Conservation (phyloP, 1,140 invertebrate genomes). For the Drosophila pandora region DNA sequence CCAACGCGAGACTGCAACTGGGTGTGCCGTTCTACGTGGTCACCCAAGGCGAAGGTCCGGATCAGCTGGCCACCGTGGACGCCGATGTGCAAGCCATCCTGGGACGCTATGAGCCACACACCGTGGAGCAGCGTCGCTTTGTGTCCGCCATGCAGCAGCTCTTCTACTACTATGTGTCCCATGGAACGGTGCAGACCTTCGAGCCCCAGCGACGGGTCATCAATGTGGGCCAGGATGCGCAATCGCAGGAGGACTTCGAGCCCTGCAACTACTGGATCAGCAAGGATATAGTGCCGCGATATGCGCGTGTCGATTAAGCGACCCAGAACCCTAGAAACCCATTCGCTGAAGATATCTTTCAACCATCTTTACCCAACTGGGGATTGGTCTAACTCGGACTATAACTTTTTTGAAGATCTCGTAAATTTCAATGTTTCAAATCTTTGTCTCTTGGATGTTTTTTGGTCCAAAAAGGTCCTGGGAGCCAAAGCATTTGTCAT, state of each 20-base stretch:
- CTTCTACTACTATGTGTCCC: conserved; percentile 92
- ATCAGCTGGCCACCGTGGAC: conserved; percentile 86
- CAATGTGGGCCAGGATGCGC: conserved; percentile 88
- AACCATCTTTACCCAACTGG: conserved; percentile 8
- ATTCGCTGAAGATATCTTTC: neutral
- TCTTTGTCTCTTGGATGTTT: neutral
- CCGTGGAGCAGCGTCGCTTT: conserved; percentile 89
- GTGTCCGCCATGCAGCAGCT: conserved; percentile 91
- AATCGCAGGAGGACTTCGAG: conserved; percentile 86
- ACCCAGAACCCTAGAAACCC: conserved; percentile 8
- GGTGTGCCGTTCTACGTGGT: conserved; percentile 90
- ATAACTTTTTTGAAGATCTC: neutral
- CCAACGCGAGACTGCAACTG: conserved; percentile 85
- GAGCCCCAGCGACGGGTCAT: conserved; percentile 86
- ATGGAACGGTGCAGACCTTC: conserved; percentile 87
- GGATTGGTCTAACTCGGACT: conserved; percentile 1
- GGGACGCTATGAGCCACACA: conserved; percentile 89
- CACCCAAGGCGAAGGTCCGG: conserved; percentile 85
- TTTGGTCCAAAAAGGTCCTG: neutral
- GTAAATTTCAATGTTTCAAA: neutral
- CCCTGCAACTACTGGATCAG: conserved; percentile 91
- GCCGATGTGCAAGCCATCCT: conserved; percentile 91
- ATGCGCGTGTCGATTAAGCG: conserved; percentile 85
- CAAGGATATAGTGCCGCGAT: conserved; percentile 89
- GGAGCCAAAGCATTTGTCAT: neutral